phyloP scores from a whole-genome alignment of 1,140 invertebrate species.

The Ceratina calcarata region DNA sequence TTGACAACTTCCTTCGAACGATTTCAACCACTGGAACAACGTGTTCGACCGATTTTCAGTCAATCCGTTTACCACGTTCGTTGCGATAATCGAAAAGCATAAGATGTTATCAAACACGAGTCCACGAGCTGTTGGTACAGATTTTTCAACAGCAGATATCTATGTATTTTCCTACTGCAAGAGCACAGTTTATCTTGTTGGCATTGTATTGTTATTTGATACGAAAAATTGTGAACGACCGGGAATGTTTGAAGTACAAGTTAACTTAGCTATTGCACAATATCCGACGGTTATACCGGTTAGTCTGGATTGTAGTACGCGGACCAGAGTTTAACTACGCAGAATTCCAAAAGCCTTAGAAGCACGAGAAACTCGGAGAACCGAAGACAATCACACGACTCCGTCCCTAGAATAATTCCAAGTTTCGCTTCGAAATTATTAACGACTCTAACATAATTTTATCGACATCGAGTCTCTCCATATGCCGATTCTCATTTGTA shows the following conservation, averaged over 20 bases:
- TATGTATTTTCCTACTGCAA: too few species aligned
- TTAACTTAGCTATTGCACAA: neutral
- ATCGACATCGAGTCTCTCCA: neutral
- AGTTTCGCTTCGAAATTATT: neutral
- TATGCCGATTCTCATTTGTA: too few species aligned
- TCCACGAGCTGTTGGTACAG: neutral
- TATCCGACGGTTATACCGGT: neutral
- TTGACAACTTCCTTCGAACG: neutral
- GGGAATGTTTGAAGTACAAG: neutral
- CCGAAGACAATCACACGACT: neutral
- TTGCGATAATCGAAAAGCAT: too few species aligned
- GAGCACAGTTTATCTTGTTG: neutral
- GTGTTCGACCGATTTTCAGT: neutral
- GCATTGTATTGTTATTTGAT: neutral
- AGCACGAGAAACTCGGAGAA: neutral
- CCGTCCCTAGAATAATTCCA: neutral
- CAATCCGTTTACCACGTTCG: too few species aligned
- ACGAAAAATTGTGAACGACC: neutral
- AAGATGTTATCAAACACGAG: neutral
- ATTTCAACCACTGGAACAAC: neutral
- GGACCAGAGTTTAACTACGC: neutral
- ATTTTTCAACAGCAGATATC: neutral
- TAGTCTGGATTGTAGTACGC: neutral
- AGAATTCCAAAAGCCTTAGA: slow-evolving; percentile 13
- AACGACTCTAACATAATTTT: neutral